Percentiles rank a stretch among this genome's conserved stretches.
Evolutionary conservation across 2,797 vertebrate species (phyloP).

Genomic region (Cossypha niveicapilla): DNA sequence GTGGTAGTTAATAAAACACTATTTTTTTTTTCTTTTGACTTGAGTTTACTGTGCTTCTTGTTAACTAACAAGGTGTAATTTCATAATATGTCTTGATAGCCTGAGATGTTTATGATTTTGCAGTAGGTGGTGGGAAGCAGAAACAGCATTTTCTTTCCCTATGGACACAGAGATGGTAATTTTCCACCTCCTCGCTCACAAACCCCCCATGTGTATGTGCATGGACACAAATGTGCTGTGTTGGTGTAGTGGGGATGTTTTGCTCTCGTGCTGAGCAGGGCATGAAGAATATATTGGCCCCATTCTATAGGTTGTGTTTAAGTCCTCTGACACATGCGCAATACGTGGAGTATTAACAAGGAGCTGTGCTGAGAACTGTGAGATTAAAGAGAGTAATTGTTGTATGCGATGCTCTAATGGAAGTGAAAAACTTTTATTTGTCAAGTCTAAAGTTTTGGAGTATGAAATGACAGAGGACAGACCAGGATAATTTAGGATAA

Average conservation of each 20-base stretch:
- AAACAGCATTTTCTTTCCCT: neutral
- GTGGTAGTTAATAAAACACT: constrained; percentile 88
- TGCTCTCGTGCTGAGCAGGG: neutral
- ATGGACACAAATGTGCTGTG: rapidly evolving
- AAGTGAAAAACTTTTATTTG: neutral
- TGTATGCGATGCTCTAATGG: neutral
- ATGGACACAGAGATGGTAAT: neutral
- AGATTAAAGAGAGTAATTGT: neutral
- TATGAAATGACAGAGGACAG: neutral
- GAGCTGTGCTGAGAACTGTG: neutral
- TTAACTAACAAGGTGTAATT: constrained; percentile 31
- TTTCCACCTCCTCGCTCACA: rapidly evolving
- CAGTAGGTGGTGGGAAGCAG: neutral
- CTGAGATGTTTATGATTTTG: neutral
- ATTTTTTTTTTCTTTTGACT: constrained; percentile 83
- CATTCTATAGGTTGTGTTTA: neutral
- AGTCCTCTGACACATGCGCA: neutral
- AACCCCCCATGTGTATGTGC: rapidly evolving
- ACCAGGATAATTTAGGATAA: neutral
- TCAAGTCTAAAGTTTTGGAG: neutral
- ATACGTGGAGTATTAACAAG: neutral
- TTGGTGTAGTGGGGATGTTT: neutral
- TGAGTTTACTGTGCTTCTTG: constrained; percentile 76
- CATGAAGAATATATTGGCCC: neutral
- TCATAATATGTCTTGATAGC: neutral